Evolutionary conservation across 2,888 invertebrate genomes (phyloP).

Genomic region (Epirrita christyi): DNA sequence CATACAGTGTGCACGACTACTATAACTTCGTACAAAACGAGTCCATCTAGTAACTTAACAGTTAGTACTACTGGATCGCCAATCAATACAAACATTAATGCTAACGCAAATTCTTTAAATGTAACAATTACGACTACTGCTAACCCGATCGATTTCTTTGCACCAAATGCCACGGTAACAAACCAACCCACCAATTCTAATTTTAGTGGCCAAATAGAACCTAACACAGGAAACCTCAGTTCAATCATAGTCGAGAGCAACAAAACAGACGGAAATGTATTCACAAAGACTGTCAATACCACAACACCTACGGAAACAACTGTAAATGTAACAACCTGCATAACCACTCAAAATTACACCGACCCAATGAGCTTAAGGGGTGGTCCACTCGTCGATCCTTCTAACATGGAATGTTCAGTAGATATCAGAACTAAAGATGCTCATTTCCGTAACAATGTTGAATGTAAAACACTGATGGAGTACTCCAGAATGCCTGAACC

Average conservation of each 20-base stretch:
- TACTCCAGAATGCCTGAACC: slow-evolving; percentile 69
- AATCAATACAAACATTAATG: slow-evolving; percentile 14
- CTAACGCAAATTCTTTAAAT: slow-evolving; percentile 10
- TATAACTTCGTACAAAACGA: slow-evolving; percentile 47
- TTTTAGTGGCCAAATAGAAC: background rate
- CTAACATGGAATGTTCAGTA: slow-evolving; percentile 63
- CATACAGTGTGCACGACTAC: slow-evolving; percentile 62
- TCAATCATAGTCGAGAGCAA: background rate
- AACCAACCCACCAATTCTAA: background rate
- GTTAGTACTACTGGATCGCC: slow-evolving; percentile 12
- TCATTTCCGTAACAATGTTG: slow-evolving; percentile 55
- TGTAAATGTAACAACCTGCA: slow-evolving; percentile 54
- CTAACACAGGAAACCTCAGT: too few relatives aligned
- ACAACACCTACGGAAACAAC: slow-evolving; percentile 39
- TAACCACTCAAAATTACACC: slow-evolving; percentile 42
- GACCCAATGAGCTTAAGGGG: slow-evolving; percentile 68
- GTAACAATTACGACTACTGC: slow-evolving; percentile 9
- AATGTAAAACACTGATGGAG: slow-evolving; percentile 61
- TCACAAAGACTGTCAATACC: slow-evolving; percentile 10
- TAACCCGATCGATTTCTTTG: background rate
- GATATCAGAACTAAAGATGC: slow-evolving; percentile 61
- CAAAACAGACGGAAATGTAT: slow-evolving; percentile 21
- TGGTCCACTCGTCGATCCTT: slow-evolving; percentile 50
- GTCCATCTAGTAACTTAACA: slow-evolving; percentile 8
- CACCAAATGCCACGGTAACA: background rate